A percentile compares a stretch with the other conserved stretches of the same genome.
Evolutionary conservation across 2,113 vertebrate species (phyloP).

Genomic region (Calonectris borealis): DNA sequence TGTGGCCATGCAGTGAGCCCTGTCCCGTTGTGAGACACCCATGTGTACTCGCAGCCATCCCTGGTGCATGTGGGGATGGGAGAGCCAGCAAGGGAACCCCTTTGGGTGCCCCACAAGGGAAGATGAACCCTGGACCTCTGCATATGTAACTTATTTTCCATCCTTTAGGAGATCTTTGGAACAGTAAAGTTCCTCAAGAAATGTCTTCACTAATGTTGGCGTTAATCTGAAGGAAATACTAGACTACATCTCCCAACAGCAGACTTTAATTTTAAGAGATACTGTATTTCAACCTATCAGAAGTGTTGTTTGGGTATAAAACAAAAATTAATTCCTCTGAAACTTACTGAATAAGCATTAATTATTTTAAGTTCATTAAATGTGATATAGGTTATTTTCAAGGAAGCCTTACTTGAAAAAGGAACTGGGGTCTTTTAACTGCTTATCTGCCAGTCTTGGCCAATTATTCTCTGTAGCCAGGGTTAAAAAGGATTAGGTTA

Average conservation of each 20-base stretch:
- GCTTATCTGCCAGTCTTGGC: neutral
- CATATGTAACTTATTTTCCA: neutral
- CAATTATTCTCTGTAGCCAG: neutral
- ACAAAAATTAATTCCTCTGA: neutral
- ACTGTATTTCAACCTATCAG: neutral
- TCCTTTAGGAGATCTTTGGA: neutral
- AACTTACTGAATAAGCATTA: slow-evolving; percentile 6
- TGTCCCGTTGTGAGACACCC: neutral
- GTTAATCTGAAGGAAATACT: neutral
- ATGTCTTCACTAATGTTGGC: neutral
- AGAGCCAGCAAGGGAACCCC: neutral
- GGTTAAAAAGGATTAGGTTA: neutral
- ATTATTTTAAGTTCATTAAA: neutral
- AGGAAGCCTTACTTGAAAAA: neutral
- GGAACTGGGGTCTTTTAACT: neutral
- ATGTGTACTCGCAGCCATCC: neutral
- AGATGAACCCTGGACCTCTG: neutral
- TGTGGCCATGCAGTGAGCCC: neutral
- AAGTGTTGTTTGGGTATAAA: neutral
- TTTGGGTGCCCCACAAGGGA: neutral
- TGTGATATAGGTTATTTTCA: neutral
- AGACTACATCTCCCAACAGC: neutral
- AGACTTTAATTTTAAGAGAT: neutral
- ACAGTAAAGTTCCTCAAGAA: neutral
- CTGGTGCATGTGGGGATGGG: neutral